Base-by-base conservation (phyloP, 2,797 vertebrate species). In the Rhinophrynus dorsalis region DNA sequence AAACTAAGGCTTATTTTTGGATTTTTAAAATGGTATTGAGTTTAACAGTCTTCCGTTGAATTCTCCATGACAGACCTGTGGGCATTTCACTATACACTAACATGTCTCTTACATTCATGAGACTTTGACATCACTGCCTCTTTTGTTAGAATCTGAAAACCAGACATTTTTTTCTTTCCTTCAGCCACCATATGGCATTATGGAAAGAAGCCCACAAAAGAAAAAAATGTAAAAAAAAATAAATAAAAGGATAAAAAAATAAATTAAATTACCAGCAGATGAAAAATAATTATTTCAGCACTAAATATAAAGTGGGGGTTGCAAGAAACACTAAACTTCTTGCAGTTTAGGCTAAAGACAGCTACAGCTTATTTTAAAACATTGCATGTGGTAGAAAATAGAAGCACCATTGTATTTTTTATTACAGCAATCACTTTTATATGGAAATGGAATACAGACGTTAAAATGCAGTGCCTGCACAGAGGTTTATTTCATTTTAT, bases 161-260 rank as follows among this genome's bases (percentile, higher is more conserved):
- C 78, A 83, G 78, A 80, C 77, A 37, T 77, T 81, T 78, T 78
- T 80, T 60, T 66, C 76, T 80, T 78, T 71, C 73, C 77, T 75
- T 88, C 85, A 90, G 84, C 83, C 90, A 86, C 89, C 89, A 90
- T 91, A 90, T 92, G 90, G 88, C 87, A 80, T 83, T 84, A 81
- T 84, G 77, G 80, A 85, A 86, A 82, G 71, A 61, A 79, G 76
- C 79, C 84, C 85, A 79, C 84, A 86, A 86, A 84, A 78, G 81
- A 82, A 79, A 65, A 66, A 74, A 68, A 71, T n/a, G n/a, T n/a
- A n/a, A n/a, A n/a, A n/a, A n/a, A n/a, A n/a, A n/a, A n/a, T n/a
- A 63, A 30, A 11, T 57, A 74, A 47, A 55, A 77, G 75, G 61
- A 75, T 77, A 75, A 77, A 84, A 74, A 86, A 87, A 83, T 79